phyloP scores from a whole-genome alignment of 2,113 vertebrate species.

The Anseranas semipalmata region DNA sequence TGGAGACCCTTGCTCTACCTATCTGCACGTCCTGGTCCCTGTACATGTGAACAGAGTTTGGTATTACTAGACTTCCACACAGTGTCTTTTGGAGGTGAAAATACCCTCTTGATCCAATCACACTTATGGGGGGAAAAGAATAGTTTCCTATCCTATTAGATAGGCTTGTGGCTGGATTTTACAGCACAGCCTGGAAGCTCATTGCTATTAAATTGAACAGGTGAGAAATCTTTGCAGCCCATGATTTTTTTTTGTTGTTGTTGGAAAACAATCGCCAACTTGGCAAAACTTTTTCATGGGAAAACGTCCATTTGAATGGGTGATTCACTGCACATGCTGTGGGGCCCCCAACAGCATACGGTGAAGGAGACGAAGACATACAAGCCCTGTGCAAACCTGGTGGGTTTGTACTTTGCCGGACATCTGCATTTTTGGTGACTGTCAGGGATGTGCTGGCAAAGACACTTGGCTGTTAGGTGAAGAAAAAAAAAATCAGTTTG shows the following conservation, averaged over 20 bases:
- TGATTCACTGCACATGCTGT: background rate
- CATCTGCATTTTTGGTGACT: background rate
- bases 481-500: background rate
- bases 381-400: background rate
- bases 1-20: rapidly evolving
- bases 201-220: background rate
- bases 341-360: rapidly evolving
- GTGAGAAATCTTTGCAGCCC: background rate
- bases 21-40: background rate
- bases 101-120: background rate
- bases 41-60: background rate
- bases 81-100: background rate
- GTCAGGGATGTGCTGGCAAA: background rate
- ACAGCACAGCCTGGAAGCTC: background rate
- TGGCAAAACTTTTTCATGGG: background rate
- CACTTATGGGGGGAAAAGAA: background rate
- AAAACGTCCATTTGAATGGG: background rate
- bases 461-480: background rate
- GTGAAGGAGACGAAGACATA: background rate
- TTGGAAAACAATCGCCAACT: background rate
- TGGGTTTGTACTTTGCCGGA: background rate
- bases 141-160: background rate
- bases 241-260: background rate
- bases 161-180: background rate
- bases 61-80: background rate